phyloP scores from a whole-genome alignment of 2,113 vertebrate genomes.

The Psammodynastes pulverulentus region DNA sequence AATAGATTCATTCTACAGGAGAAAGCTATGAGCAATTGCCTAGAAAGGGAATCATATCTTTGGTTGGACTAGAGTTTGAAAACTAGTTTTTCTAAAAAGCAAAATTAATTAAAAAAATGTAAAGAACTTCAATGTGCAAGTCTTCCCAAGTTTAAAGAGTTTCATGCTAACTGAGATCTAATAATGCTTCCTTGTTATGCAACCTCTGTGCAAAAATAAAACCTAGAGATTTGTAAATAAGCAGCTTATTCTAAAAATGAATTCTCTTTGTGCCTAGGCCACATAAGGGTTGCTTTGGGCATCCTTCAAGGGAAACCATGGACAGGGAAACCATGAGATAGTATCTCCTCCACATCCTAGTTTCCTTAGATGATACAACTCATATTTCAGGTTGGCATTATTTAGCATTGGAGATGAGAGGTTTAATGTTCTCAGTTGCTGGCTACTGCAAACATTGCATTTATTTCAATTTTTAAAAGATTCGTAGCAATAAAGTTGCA shows the following conservation, averaged over 20 bases:
- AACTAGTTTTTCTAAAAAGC: background rate
- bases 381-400: background rate
- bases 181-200: background rate
- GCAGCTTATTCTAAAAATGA: background rate
- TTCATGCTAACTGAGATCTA: background rate
- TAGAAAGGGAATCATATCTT: background rate
- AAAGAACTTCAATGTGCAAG: background rate
- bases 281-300: background rate
- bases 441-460: background rate
- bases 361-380: background rate
- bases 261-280: background rate
- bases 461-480: background rate
- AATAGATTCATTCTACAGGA: background rate
- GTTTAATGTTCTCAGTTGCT: no score
- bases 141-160: background rate
- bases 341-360: background rate
- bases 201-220: background rate
- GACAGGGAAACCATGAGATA: background rate
- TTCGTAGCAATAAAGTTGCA: background rate
- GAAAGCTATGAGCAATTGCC: background rate
- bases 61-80: background rate
- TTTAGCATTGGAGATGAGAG: background rate
- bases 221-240: background rate
- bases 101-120: background rate
- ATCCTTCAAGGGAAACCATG: background rate